Evolutionary conservation across 2,797 vertebrate genomes (phyloP).

Genomic region (Chelmon rostratus): DNA sequence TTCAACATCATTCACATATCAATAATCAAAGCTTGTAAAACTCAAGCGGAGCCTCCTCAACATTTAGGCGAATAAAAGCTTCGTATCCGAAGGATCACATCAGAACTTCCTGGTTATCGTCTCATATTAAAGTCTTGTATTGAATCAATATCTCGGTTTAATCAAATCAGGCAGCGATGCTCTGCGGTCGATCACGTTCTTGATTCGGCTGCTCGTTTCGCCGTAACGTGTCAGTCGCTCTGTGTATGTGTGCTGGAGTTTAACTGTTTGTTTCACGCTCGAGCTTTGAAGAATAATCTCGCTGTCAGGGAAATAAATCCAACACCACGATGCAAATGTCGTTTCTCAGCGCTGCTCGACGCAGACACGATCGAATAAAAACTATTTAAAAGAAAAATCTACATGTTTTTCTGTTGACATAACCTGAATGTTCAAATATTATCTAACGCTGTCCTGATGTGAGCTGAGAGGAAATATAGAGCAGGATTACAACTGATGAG

Average conservation of each 20-base stretch:
- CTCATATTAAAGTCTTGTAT: neutral
- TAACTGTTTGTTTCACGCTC: no score
- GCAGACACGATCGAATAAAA: neutral
- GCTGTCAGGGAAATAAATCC: neutral
- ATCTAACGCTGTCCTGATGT: constrained; percentile 17
- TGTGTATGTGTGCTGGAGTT: no score
- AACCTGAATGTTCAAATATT: neutral
- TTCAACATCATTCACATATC: neutral
- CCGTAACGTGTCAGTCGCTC: no score
- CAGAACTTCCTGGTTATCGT: neutral
- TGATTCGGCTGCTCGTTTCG: no score
- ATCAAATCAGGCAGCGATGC: no score
- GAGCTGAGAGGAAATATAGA: neutral
- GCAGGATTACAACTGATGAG: constrained; percentile 44
- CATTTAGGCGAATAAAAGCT: neutral
- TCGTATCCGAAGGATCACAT: neutral
- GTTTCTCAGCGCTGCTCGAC: neutral
- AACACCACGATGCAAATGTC: neutral
- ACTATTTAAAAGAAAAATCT: neutral
- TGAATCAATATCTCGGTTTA: neutral
- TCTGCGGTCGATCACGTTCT: no score
- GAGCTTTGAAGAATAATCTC: neutral
- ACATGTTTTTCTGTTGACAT: neutral
- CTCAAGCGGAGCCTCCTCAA: neutral
- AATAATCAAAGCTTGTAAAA: neutral